These are phyloP conservation scores for Trogon melanurus DNA, from an alignment of 2,113 vertebrate genomes.

Conservation along the genomic window DNA sequence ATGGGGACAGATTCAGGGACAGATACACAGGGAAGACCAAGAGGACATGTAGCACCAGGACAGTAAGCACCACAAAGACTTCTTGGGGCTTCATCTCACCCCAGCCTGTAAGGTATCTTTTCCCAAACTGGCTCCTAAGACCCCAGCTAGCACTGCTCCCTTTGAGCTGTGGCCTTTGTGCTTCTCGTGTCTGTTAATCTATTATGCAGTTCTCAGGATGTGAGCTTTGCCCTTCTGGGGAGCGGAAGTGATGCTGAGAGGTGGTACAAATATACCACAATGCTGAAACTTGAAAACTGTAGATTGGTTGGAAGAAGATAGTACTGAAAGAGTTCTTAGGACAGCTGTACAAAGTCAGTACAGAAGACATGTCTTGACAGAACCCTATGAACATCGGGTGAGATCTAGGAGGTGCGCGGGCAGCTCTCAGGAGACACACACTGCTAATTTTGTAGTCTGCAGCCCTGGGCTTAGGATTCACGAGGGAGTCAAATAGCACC, in stretches of 20 bases:
- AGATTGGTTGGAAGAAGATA: background rate
- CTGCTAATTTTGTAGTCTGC: background rate
- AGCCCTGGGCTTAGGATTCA: background rate
- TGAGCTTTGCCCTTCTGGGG: background rate
- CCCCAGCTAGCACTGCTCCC: background rate
- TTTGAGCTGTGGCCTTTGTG: background rate
- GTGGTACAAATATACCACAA: background rate
- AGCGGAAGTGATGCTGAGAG: background rate
- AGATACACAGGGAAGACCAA: background rate
- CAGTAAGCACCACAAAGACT: background rate
- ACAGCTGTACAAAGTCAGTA: background rate
- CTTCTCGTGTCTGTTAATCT: background rate
- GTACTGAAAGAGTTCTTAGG: background rate
- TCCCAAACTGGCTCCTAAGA: background rate
- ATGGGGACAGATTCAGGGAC: constrained; percentile 2
- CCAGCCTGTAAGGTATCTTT: background rate
- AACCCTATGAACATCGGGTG: background rate
- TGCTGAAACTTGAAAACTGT: background rate
- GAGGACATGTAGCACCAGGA: background rate
- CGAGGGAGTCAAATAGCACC: background rate
- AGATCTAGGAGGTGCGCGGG: background rate
- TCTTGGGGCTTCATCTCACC: background rate
- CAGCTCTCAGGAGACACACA: background rate
- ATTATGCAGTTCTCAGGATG: too few relatives aligned
- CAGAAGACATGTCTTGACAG: background rate